A percentile compares a stretch with the other conserved stretches of the same genome.
Conservation (phyloP, 1,140 invertebrate genomes). For the Leptinotarsa lineolata region DNA sequence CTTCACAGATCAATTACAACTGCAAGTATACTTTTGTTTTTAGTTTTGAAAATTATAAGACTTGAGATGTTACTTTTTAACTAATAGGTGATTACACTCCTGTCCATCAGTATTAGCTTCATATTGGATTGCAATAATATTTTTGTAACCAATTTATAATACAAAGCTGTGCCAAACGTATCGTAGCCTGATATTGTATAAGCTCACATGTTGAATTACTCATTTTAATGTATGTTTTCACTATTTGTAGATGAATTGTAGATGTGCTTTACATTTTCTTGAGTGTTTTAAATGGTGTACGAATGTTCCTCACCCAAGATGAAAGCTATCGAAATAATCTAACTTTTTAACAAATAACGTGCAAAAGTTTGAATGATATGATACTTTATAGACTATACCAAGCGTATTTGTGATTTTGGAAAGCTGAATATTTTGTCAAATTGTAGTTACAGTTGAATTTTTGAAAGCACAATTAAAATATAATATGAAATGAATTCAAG, state of each 20-base stretch:
- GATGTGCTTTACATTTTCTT: constrained; percentile 16
- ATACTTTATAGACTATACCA: too few relatives aligned
- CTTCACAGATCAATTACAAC: neutral
- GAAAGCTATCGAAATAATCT: neutral
- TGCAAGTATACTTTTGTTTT: constrained; percentile 1
- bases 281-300: neutral
- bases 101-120: constrained; percentile 29
- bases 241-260: neutral
- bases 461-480: too few relatives aligned
- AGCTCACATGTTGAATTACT: constrained; percentile 14
- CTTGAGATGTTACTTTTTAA: constrained; percentile 21
- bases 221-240: constrained; percentile 10
- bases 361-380: too few relatives aligned
- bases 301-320: neutral
- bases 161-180: constrained; percentile 22
- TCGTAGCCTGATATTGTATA: constrained; percentile 21
- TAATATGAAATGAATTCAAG: too few relatives aligned
- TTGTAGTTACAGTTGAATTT: too few relatives aligned
- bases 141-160: constrained; percentile 28
- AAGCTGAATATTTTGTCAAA: too few relatives aligned
- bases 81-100: constrained; percentile 21
- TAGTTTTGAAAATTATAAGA: constrained; percentile 21
- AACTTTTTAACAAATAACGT: neutral
- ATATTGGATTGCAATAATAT: constrained; percentile 28
- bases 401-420: too few relatives aligned